Evolutionary conservation across 2,113 vertebrate genomes (phyloP), one percentile per base, ranked within the genome.

Genomic region (Cercocebus atys): DNA sequence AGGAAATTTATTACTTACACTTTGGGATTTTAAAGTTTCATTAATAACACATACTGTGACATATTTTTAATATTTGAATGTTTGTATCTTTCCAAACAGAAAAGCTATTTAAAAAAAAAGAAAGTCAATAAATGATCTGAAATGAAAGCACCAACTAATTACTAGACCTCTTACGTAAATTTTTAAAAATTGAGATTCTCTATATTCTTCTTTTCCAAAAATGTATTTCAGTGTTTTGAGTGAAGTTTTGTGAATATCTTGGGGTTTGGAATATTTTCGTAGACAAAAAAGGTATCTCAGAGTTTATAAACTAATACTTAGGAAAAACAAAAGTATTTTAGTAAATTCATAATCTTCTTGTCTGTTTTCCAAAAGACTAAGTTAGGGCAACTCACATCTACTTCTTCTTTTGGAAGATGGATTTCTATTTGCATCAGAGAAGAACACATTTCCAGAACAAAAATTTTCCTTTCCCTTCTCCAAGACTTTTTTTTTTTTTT

Each of bases 391-490:
- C 16, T 97, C 13, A 55, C 90, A 89, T 97, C 80, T 88, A 14
- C 30, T 94, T 91, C 70, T 93, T 97, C 57, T 72, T 81, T 94
- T 94, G n/a, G 73, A 97, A 94, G 94, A 88, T 83, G 82, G 84
- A 47, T 97, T 96, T 98, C 88, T 78, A 0, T 97, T 97, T 97
- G 76, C 4, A 1, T 95, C 89, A 95, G 82, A 84, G 88, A 76
- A 96, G 32, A 92, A 86, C 59, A 87, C 35, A 96, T 90, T 94
- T 96, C 73, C 95, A 95, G 95, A 72, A 94, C 79, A 96, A 97
- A 97, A 95, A 52, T 82, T 96, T 97, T 97, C 94, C 84, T 94
- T 89, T 96, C 70, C 90, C 43, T 20, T 88, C 55, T 97, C 94
- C 94, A 98, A 61, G 38, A 85, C 89, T 96, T 90, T 94, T 95